These are phyloP conservation scores for Stegodyphus dumicola DNA, from an alignment of 1,140 invertebrate species.

Conservation along the genomic window DNA sequence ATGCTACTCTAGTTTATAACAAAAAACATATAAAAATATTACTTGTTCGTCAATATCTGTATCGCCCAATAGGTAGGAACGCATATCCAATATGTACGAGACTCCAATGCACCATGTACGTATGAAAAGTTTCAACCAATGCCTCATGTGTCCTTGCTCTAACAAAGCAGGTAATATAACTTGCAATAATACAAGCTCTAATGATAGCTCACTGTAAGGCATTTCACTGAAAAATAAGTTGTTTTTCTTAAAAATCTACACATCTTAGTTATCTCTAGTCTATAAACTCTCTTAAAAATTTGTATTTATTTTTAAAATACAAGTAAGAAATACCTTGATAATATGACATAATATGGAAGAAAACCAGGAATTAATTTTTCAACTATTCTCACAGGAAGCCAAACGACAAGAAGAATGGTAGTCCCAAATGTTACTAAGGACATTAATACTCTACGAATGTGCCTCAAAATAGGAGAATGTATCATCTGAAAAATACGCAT, in stretches of 20 bases:
- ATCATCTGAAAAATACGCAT: slow-evolving; percentile 83
- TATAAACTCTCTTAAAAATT: too few species aligned
- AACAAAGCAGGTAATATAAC: slow-evolving; percentile 94
- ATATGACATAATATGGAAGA: slow-evolving; percentile 89
- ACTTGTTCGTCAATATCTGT: slow-evolving; percentile 64
- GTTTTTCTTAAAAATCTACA: neutral
- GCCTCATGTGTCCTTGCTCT: slow-evolving; percentile 94
- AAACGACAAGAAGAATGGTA: slow-evolving; percentile 94
- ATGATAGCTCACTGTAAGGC: slow-evolving; percentile 83
- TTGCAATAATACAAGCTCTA: slow-evolving; percentile 94
- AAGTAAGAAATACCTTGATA: slow-evolving; percentile 70
- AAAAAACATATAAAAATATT: neutral
- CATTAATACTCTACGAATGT: slow-evolving; percentile 87
- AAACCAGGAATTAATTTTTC: slow-evolving; percentile 85
- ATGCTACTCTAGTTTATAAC: neutral
- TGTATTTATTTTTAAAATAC: neutral
- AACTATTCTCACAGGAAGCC: slow-evolving; percentile 92
- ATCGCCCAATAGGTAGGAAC: slow-evolving; percentile 88
- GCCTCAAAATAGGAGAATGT: slow-evolving; percentile 91
- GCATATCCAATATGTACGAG: slow-evolving; percentile 85
- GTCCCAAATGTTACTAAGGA: slow-evolving; percentile 97
- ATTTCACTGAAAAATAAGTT: slow-evolving; percentile 79
- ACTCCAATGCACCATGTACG: slow-evolving; percentile 88
- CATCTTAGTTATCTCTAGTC: too few species aligned
- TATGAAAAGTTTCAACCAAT: slow-evolving; percentile 89